Percentiles rank a stretch among this genome's conserved stretches.
Evolutionary conservation across 2,113 vertebrate genomes (phyloP).

Genomic region (Syngnathus floridae): DNA sequence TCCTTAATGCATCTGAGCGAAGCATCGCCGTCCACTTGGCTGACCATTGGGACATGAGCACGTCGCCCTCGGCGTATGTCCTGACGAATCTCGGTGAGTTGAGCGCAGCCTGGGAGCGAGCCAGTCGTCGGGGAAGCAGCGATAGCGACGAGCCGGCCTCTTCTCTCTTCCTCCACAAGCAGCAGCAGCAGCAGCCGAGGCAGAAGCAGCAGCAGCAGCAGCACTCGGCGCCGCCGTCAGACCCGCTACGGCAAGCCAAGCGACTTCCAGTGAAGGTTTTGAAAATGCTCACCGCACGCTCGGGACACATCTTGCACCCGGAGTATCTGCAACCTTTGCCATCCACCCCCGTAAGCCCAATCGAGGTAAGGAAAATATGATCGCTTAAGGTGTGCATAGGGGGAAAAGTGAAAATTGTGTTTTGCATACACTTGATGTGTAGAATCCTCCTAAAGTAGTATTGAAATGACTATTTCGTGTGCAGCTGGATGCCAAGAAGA

Average conservation of each 20-base stretch:
- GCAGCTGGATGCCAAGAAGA: slow-evolving; percentile 99
- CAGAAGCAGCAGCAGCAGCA: not conserved
- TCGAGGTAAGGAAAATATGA: slow-evolving; percentile 83
- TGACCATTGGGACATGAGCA: slow-evolving; percentile 97
- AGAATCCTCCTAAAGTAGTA: not conserved
- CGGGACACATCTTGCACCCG: slow-evolving; percentile 98
- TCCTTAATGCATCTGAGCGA: slow-evolving; percentile 67
- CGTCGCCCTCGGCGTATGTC: slow-evolving; percentile 91
- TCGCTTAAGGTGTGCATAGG: not conserved
- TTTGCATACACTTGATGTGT: not conserved
- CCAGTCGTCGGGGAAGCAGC: slow-evolving; percentile 83
- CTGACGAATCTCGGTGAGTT: slow-evolving; percentile 83
- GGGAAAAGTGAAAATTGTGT: not conserved
- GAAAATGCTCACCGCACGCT: slow-evolving; percentile 97
- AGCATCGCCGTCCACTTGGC: slow-evolving; percentile 67
- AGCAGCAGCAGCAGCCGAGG: not conserved
- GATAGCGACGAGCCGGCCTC: slow-evolving; percentile 82
- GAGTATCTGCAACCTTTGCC: slow-evolving; percentile 97
- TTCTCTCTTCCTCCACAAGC: slow-evolving; percentile 57
- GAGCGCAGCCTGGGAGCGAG: slow-evolving; percentile 82
- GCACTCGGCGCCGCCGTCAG: slow-evolving; percentile 79
- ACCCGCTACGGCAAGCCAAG: slow-evolving; percentile 93
- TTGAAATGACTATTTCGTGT: slow-evolving; percentile 24
- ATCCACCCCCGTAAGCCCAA: slow-evolving; percentile 94
- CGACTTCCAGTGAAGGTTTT: slow-evolving; percentile 96